A percentile compares a stretch with the other conserved stretches of the same genome.
Evolutionary conservation across 2,888 invertebrate species (phyloP).

Genomic region (Molorchus minor): DNA sequence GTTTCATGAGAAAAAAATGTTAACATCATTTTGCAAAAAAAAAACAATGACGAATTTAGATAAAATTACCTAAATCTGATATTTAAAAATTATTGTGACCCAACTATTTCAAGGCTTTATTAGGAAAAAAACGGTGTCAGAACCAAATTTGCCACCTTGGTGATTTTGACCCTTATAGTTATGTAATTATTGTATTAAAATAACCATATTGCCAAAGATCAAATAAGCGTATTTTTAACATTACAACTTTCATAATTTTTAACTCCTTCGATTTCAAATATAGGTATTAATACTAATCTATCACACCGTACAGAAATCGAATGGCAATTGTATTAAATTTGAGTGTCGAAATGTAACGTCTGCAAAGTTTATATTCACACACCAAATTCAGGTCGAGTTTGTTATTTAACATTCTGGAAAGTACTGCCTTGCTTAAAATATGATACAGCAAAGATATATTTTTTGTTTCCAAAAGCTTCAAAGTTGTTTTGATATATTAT

Average conservation of each 20-base stretch:
- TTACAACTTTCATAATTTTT: neutral
- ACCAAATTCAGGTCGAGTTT: neutral
- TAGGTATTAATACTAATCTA: neutral
- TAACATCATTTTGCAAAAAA: too few species aligned
- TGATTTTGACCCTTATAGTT: too few species aligned
- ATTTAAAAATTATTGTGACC: too few species aligned
- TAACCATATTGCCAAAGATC: neutral
- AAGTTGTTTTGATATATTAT: neutral
- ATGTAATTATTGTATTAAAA: neutral
- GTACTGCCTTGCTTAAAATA: neutral
- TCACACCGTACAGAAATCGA: too few species aligned
- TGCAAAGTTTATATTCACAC: neutral
- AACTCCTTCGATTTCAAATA: neutral
- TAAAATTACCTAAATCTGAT: too few species aligned
- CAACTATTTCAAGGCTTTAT: too few species aligned
- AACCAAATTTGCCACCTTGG: too few species aligned
- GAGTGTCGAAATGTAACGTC: slow-evolving; percentile 12
- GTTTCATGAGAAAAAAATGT: too few species aligned
- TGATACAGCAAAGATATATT: neutral
- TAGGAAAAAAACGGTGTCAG: too few species aligned
- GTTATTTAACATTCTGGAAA: neutral
- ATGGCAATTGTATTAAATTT: slow-evolving; percentile 7
- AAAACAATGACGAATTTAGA: too few species aligned
- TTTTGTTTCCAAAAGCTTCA: neutral
- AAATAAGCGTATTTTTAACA: neutral